Evolutionary conservation across 2,888 invertebrate genomes (phyloP), one percentile per base, ranked within the genome.

Genomic region (Caenorhabditis sp.): DNA sequence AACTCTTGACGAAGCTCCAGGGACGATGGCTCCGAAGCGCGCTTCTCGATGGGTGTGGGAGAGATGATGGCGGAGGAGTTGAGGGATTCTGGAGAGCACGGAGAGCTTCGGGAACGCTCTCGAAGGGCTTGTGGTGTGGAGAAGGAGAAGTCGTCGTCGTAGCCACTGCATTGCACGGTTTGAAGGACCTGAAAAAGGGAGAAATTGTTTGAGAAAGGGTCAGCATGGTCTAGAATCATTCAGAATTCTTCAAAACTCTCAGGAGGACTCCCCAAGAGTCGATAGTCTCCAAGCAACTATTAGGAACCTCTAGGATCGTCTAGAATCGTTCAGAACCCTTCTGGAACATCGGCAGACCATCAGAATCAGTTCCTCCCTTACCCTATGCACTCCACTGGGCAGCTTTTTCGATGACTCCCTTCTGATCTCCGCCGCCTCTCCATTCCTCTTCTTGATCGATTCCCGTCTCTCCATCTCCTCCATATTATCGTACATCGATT

Each of bases 71-170:
- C n/a, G n/a, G n/a, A n/a, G n/a, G n/a, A n/a, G n/a, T n/a, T n/a
- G n/a, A n/a, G 75, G 4, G 75, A 58, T 22, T 84, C 86, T 6
- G 74, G 72, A 54, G 59, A 56, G 38, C 84, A 76, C 24, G 87
- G 87, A 77, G 75, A 75, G 66, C 84, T 84, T 28, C 80, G 61
- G 38, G 76, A 76, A 10, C 85, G 31, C 70, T 87, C 85, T n/a
- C 84, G 72, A n/a, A 87, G 76, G 3, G 75, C 76, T 68, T 74
- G 68, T 6, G 87, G 82, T n/a, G 77, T 74, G 12, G 70, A 49
- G 49, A 86, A 85, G 1, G 80, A 64, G 84, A 86, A 86, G 51
- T 88, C 84, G 75, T 88, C 85, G 51, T 86, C 88, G 70, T 83
- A 75, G 16, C 86, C 85, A 69, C 81, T 79, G 56, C 77, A 69